Percentiles rank a stretch among this genome's conserved stretches.
These are phyloP conservation scores for Oikopleura vanhoeffeni DNA, from an alignment of 23 tunicate genomes.

Conservation along the genomic window DNA sequence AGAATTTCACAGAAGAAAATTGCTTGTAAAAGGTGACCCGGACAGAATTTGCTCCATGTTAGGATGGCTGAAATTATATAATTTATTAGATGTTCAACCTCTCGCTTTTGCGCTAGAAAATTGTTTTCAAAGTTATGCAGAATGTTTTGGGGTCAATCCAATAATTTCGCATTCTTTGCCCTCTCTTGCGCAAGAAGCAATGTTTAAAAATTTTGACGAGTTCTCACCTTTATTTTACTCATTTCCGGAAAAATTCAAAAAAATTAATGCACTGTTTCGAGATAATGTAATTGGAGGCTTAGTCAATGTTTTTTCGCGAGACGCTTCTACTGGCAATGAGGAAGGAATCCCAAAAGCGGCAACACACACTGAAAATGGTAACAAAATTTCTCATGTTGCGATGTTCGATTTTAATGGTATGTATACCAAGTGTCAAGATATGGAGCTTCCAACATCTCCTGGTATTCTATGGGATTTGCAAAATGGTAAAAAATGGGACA, in stretches of 20 bases:
- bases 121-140: neutral
- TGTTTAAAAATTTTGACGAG: too few relatives aligned
- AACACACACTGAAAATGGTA: neutral
- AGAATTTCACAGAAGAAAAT: too few relatives aligned
- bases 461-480: neutral
- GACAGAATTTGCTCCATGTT: too few relatives aligned
- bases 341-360: neutral
- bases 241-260: too few relatives aligned
- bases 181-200: neutral
- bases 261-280: neutral
- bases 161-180: neutral
- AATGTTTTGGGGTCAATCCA: neutral
- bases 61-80: neutral
- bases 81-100: neutral
- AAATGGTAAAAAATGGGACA: neutral
- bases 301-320: neutral
- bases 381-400: neutral
- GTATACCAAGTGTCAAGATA: neutral
- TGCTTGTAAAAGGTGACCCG: too few relatives aligned
- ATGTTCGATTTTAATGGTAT: neutral
- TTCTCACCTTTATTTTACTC: too few relatives aligned
- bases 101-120: neutral
- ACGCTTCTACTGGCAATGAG: too few relatives aligned
- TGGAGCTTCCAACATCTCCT: neutral
- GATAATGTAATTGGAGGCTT: neutral